Conservation (phyloP, 2,113 vertebrate genomes). For the Pogonocichla stellata region DNA sequence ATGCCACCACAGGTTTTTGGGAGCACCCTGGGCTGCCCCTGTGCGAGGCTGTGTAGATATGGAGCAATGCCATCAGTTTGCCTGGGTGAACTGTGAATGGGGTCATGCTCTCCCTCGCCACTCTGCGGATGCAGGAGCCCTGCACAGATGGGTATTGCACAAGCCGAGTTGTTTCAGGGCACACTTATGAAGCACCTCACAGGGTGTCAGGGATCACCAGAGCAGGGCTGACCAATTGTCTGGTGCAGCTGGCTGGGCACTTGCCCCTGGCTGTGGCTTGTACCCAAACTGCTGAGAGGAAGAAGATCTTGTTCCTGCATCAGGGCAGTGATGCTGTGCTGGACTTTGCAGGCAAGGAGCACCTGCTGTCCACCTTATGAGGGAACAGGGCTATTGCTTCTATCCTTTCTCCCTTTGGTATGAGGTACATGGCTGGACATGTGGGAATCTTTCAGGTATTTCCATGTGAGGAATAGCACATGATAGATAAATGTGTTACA, state of each 20-base stretch:
- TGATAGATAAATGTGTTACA: background rate
- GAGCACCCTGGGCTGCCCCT: background rate
- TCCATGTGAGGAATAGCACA: background rate
- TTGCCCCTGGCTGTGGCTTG: background rate
- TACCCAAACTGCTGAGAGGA: background rate
- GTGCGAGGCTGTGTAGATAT: background rate
- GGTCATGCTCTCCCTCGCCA: rapidly evolving
- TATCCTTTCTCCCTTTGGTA: background rate
- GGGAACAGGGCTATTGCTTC: background rate
- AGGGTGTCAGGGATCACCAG: background rate
- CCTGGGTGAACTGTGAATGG: background rate
- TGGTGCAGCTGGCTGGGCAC: background rate
- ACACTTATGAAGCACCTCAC: background rate
- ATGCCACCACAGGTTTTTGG: background rate
- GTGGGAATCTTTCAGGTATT: background rate
- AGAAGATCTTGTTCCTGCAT: background rate
- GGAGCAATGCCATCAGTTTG: background rate
- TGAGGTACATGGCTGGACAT: rapidly evolving
- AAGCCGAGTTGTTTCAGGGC: background rate
- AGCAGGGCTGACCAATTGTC: no score
- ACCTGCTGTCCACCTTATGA: background rate
- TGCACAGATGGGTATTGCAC: background rate
- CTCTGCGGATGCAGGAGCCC: rapidly evolving
- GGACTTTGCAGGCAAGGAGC: background rate
- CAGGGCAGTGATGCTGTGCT: background rate